These are phyloP conservation scores for Tympanuchus pallidicinctus DNA, from an alignment of 2,113 vertebrate genomes.

Conservation along the genomic window DNA sequence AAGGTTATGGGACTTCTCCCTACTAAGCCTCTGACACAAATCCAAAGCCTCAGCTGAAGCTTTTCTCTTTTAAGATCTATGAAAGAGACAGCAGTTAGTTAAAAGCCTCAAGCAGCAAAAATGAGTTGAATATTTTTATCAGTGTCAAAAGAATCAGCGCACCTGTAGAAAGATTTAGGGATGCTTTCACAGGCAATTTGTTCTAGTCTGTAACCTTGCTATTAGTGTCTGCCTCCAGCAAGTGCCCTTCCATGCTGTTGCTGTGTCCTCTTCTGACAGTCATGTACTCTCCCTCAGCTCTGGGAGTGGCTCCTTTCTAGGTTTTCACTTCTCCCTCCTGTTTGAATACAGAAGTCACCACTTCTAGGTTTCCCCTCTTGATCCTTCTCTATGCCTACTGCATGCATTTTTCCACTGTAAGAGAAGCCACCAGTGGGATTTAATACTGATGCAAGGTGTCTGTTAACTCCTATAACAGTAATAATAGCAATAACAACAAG, in stretches of 20 bases:
- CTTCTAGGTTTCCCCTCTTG: not conserved
- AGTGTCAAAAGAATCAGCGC: accelerated
- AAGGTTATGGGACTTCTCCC: not conserved
- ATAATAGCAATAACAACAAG: not conserved
- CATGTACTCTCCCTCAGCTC: not conserved
- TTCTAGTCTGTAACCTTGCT: not conserved
- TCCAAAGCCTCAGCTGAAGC: not conserved
- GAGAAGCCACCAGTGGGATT: not conserved
- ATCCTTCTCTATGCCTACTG: not conserved
- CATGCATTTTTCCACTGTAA: not conserved
- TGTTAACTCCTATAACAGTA: not conserved
- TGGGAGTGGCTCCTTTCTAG: not conserved
- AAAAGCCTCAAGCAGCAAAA: not conserved
- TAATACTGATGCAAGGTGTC: not conserved
- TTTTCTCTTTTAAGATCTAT: not conserved
- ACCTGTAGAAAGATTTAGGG: not conserved
- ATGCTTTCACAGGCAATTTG: accelerated
- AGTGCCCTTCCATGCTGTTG: not conserved
- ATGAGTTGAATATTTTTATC: not conserved
- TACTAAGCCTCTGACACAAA: not conserved
- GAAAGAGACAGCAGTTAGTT: not conserved
- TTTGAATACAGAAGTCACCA: not conserved
- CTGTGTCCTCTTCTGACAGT: not conserved
- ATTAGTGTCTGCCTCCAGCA: not conserved
- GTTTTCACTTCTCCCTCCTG: not conserved